phyloP scores from a whole-genome alignment of 2,113 vertebrate species.

The Neolamprologus cancellatus region DNA sequence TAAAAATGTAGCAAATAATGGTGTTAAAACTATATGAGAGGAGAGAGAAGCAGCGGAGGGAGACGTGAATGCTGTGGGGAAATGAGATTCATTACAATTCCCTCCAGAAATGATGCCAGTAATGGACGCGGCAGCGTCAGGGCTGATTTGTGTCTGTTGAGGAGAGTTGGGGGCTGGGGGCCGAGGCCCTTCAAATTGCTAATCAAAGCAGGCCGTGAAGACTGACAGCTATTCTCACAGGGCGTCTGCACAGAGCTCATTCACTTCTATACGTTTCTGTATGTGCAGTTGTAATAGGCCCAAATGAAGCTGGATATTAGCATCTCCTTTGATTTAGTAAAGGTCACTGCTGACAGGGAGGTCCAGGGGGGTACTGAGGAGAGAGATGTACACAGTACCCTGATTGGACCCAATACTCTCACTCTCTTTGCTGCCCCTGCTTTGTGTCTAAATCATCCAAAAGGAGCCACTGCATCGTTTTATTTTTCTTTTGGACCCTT shows the following conservation, averaged over 20 bases:
- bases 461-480: background rate
- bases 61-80: background rate
- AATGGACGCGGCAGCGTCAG: conserved; percentile 23
- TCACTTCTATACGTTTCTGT: conserved; percentile 3
- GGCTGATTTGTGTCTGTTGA: conserved; percentile 40
- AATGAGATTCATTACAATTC: conserved; percentile 38
- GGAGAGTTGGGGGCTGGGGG: background rate
- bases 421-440: background rate
- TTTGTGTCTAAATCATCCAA: background rate
- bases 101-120: conserved; percentile 1
- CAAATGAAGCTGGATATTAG: conserved; percentile 61
- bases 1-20: background rate
- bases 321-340: conserved; percentile 63
- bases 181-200: conserved; percentile 32
- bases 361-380: conserved; percentile 1
- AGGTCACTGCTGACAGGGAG: conserved; percentile 60
- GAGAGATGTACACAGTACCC: background rate
- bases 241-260: conserved; percentile 4
- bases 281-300: conserved; percentile 28
- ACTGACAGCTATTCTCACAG: conserved; percentile 56
- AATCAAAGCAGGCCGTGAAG: conserved; percentile 40
- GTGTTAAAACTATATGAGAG: background rate
- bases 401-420: conserved; percentile 1
- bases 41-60: background rate
- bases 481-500: background rate